Evolutionary conservation across 2,888 invertebrate genomes (phyloP).

Genomic region (Drosophila meridiana): DNA sequence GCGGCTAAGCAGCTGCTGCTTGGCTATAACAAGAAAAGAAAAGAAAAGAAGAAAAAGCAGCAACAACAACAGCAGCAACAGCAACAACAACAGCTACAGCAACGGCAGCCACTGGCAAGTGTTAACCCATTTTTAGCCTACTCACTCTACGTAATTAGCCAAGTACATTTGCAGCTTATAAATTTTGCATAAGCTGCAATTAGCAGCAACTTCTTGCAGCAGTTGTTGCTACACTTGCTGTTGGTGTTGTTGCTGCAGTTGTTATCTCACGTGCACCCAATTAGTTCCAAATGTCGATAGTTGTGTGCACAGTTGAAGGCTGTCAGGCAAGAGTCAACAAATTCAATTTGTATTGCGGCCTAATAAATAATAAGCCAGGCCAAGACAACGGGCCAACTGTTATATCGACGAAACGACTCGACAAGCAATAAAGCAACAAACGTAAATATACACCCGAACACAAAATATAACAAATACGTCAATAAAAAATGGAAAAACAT

Average conservation of each 20-base stretch:
- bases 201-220: conserved; percentile 48
- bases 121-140: conserved; percentile 71
- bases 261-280: conserved; percentile 59
- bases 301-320: conserved; percentile 20
- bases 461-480: conserved; percentile 43
- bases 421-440: conserved; percentile 43
- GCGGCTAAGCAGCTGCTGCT: conserved; percentile 61
- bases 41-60: not conserved
- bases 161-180: conserved; percentile 71
- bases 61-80: not conserved
- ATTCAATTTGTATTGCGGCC: conserved; percentile 72
- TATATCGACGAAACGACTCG: conserved; percentile 50
- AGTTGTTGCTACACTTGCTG: conserved; percentile 18
- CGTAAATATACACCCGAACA: conserved; percentile 27
- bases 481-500: conserved; percentile 48
- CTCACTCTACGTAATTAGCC: conserved; percentile 73
- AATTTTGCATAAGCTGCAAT: conserved; percentile 68
- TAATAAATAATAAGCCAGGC: conserved; percentile 67
- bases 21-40: conserved; percentile 30
- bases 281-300: conserved; percentile 55
- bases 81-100: conserved; percentile 25
- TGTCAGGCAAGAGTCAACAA: conserved; percentile 59
- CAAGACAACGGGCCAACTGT: conserved; percentile 54
- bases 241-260: conserved; percentile 17
- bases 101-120: conserved; percentile 57